Base-by-base conservation (phyloP, 1,140 invertebrate species). In the Halesus radiatus region DNA sequence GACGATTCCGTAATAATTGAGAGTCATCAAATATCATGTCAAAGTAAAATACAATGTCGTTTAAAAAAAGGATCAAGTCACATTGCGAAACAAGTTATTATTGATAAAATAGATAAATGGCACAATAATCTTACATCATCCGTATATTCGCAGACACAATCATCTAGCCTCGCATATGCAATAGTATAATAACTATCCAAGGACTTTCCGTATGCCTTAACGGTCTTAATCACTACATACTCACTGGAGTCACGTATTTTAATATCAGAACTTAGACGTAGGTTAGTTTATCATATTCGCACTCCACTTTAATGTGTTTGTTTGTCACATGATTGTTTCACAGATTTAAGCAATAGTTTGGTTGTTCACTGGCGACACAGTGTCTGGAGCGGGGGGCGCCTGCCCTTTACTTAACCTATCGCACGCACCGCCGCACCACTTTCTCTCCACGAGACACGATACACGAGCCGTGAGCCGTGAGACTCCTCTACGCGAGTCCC, bases 391-490 rank as follows among this genome's bases (percentile, higher is more conserved):
- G 76, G 76, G 76, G 81, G 81, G 66, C 81, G 81, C 81, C 81
- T 83, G 79, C 81, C 81, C 81, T 76, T 74, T 70, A 73, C 75
- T 76, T 78, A 80, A 77, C 78, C 81, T 80, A 64, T 78, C 50
- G 52, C 81, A 83, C 81, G 78, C 79, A 70, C 79, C 81, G 80
- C 79, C 79, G 78, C 70, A 56, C 78, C 64, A 75, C 78, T 23
- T 70, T 78, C 81, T 54, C 81, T 78, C 78, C 75, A 54, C 72
- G 37, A 45, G 52, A 76, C 60, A 22, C n/a, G 18, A 56, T 5
- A 26, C 53, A 45, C 4, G n/a, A 76, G 73, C 73, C 15, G 45
- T n/a, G 37, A 23, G 62, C 0, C 15, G n/a, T 5, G 16, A 0
- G 26, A 16, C 16, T 23, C 37, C 29, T 70, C 5, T 56, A 7